A percentile compares a stretch with the other conserved stretches of the same genome.
phyloP scores from a whole-genome alignment of 2,888 invertebrate genomes.

The Tupiocoris notatus region DNA sequence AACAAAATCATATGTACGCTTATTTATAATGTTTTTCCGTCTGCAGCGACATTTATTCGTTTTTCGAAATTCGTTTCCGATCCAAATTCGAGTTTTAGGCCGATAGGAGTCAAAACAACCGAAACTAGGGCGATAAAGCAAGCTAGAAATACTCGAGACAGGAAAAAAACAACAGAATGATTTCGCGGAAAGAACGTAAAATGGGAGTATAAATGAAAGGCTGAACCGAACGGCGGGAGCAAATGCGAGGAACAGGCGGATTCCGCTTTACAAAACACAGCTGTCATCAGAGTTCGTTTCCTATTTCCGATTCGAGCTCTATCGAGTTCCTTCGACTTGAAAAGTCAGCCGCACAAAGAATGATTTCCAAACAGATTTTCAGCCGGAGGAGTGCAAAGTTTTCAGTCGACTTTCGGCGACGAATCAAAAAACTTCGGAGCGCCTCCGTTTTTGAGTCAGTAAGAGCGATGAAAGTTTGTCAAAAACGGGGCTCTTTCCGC shows the following conservation, averaged over 20 bases:
- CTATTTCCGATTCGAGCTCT: not conserved
- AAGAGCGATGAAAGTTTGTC: not conserved
- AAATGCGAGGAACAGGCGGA: not conserved
- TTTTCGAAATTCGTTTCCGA: no score
- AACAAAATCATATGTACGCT: no score
- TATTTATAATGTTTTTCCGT: no score
- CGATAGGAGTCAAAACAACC: no score
- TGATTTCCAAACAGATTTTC: not conserved
- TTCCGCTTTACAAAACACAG: not conserved
- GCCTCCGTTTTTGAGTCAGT: not conserved
- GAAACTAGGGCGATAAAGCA: no score
- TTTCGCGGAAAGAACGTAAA: not conserved
- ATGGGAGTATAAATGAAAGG: not conserved
- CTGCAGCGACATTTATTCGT: no score
- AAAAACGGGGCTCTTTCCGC: not conserved
- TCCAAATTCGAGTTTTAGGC: no score
- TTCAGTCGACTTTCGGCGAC: not conserved
- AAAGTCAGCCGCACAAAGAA: not conserved
- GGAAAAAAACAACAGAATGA: not conserved
- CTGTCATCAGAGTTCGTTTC: not conserved
- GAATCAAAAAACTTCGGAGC: not conserved
- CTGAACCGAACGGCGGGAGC: no score
- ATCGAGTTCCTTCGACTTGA: not conserved
- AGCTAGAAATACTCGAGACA: not conserved
- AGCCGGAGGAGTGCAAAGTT: not conserved